These are phyloP conservation scores for Actias luna DNA, from an alignment of 2,888 invertebrate species.

Conservation along the genomic window DNA sequence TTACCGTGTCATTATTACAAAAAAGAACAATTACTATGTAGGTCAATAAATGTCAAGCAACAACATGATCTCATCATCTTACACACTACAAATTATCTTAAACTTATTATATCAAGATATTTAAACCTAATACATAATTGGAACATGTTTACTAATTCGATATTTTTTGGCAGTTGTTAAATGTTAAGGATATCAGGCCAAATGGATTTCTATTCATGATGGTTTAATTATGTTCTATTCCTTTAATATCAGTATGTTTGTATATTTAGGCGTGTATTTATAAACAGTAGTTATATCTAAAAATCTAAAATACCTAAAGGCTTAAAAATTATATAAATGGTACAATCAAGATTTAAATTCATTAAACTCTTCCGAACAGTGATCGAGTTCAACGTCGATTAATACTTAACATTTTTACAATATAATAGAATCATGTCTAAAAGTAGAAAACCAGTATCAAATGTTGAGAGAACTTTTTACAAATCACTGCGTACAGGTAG, in stretches of 20 bases:
- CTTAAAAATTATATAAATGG: background rate
- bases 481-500: background rate
- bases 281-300: no score
- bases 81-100: no score
- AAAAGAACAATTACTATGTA: background rate
- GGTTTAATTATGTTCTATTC: no score
- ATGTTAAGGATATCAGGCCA: no score
- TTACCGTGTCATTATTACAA: no score
- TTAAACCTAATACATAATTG: background rate
- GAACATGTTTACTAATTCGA: no score
- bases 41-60: background rate
- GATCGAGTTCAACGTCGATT: background rate
- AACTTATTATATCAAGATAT: background rate
- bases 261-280: no score
- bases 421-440: background rate
- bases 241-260: no score
- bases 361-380: background rate
- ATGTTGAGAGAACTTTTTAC: background rate
- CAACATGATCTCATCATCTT: no score
- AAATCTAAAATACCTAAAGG: background rate
- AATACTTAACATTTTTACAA: background rate
- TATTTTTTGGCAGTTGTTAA: no score
- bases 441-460: conserved; percentile 6
- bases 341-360: background rate
- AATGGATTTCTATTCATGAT: no score